Percentiles rank a stretch among this genome's conserved stretches.
Evolutionary conservation across 2,113 vertebrate genomes (phyloP).

Genomic region (Paedocypris sp.): DNA sequence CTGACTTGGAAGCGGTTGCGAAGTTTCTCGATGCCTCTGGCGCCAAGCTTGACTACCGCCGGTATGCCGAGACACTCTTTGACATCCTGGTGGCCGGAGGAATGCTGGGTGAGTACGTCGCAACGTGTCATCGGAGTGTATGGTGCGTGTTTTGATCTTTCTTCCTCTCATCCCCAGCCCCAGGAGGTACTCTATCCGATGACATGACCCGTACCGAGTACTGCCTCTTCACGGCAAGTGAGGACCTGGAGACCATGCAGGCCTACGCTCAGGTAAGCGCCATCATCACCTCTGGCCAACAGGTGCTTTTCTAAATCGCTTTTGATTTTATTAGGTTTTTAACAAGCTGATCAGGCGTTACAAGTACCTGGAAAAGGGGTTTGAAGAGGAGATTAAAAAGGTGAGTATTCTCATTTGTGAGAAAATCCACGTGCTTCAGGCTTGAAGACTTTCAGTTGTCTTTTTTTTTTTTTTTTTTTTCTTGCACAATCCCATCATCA

Average conservation of each 20-base stretch:
- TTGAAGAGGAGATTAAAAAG: constrained; percentile 99
- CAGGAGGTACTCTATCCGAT: constrained; percentile 91
- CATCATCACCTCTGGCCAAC: background rate
- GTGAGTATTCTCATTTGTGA: constrained; percentile 44
- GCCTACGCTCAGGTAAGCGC: constrained; percentile 88
- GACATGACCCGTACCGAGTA: constrained; percentile 97
- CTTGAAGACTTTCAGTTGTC: background rate
- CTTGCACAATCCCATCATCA: too few species aligned
- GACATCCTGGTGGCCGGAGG: constrained; percentile 99
- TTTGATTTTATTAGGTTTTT: constrained; percentile 75
- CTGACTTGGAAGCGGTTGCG: constrained; percentile 96
- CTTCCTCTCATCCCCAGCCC: constrained; percentile 58
- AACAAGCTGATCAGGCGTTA: constrained; percentile 99
- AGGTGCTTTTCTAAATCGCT: background rate
- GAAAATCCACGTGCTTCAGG: background rate
- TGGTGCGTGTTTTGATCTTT: background rate
- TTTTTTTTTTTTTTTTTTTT: background rate
- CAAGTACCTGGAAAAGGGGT: constrained; percentile 99
- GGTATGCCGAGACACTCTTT: constrained; percentile 99
- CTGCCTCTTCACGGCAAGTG: constrained; percentile 96
- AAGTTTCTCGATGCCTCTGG: constrained; percentile 99
- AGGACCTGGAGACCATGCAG: constrained; percentile 98
- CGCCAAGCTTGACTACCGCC: constrained; percentile 97
- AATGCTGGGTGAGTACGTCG: constrained; percentile 97
- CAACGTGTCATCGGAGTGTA: too few species aligned